Evolutionary conservation across 2,888 invertebrate species (phyloP), one percentile per base, ranked within the genome.

Genomic region (Lithophane ornitopus): DNA sequence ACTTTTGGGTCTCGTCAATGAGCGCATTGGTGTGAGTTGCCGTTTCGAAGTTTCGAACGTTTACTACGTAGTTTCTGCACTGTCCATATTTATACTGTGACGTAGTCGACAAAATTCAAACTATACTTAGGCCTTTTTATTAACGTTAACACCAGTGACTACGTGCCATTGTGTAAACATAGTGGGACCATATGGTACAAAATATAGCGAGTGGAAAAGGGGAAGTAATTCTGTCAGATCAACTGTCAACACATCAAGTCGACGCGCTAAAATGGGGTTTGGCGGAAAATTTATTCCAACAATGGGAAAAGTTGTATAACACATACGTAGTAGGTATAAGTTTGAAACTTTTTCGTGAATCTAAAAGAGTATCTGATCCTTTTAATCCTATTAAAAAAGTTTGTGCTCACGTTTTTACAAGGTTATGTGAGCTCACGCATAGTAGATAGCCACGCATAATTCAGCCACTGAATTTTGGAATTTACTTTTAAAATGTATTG

Each of bases 231-330:
- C 68, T 61, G 78, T 70, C 74, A 74, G 75, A 78, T 81, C 75
- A 69, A 85, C 73, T 78, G 76, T 78, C 82, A 76, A 81, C 62
- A 73, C 41, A 80, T 80, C 74, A 85, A 81, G 71, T 76, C 66
- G 52, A 61, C 62, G 62, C 46, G 66, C 70, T 68, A 74, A 85
- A 76, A 76, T 65, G 44, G 56, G 54, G 61, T 62, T 73, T 63
- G 67, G 67, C 19, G 69, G 73, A 69, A 75, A 71, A 79, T 76
- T 71, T 39, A 78, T 76, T 75, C 58, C 41, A 68, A 74, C 56
- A 74, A 70, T 69, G 14, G 26, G 14, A 62, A 71, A 76, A 73
- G 34, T 75, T 86, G 49, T 74, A 63, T 49, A 22, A 49, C n/a
- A 34, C 28, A 19, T 22, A 70, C 44, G 54, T 59, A 28, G 26